These are phyloP conservation scores for Chymomyza costata DNA, from an alignment of 1,140 invertebrate genomes.

Conservation along the genomic window DNA sequence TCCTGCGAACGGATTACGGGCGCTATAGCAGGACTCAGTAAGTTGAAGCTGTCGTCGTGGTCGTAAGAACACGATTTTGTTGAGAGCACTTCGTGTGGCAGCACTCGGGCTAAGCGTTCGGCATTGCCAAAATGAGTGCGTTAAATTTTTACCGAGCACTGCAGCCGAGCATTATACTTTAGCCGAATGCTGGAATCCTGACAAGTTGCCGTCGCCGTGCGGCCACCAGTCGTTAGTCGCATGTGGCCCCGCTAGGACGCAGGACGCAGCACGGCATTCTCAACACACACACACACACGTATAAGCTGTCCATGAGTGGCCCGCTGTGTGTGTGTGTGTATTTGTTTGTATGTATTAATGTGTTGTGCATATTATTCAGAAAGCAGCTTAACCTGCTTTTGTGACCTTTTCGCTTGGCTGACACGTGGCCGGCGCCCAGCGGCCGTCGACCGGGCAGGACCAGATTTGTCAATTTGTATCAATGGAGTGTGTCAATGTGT, in stretches of 20 bases:
- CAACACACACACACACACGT: neutral
- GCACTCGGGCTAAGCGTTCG: conserved; percentile 38
- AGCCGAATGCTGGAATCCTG: neutral
- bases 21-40: conserved; percentile 7
- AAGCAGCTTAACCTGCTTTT: conserved; percentile 72
- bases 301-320: neutral
- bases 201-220: neutral
- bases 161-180: neutral
- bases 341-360: conserved; percentile 36
- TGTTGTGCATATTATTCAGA: conserved; percentile 64
- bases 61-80: too few species aligned
- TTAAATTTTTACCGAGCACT: neutral
- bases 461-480: conserved; percentile 33
- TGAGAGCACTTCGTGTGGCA: conserved; percentile 10
- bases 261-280: neutral
- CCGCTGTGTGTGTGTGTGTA: neutral
- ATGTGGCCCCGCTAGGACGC: neutral
- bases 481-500: conserved; percentile 3
- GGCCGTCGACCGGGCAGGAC: neutral
- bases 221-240: neutral
- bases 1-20: conserved; percentile 72
- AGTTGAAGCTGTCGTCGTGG: neutral
- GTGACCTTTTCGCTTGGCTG: conserved; percentile 65
- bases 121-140: conserved; percentile 2
- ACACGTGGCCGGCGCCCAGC: conserved; percentile 27